Evolutionary conservation across 1,140 invertebrate species (phyloP).

Genomic region (Zaprionus kolodkinae): DNA sequence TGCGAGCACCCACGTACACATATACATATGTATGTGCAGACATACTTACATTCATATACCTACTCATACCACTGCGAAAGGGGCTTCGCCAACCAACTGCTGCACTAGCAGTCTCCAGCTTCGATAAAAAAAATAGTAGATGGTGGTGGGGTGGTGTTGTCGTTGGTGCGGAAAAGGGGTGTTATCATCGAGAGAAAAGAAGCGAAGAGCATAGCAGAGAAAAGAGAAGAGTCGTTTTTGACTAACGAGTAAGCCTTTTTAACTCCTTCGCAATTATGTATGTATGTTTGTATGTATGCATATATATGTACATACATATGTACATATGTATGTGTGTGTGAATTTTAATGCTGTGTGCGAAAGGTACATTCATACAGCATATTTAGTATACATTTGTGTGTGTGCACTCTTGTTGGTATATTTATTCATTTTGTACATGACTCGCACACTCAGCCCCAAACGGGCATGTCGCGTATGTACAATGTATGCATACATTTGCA

Average conservation of each 20-base stretch:
- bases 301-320: not conserved
- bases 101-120: slow-evolving; percentile 37
- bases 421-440: slow-evolving; percentile 16
- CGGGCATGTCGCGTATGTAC: not conserved
- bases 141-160: slow-evolving; percentile 7
- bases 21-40: not conserved
- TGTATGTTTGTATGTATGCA: slow-evolving; percentile 9
- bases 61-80: not conserved
- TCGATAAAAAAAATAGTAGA: slow-evolving; percentile 3
- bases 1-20: not conserved
- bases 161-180: slow-evolving; percentile 2
- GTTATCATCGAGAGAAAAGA: not conserved
- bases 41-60: not conserved
- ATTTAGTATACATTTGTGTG: not conserved
- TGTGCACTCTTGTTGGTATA: not conserved
- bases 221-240: slow-evolving; percentile 34
- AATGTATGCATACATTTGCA: not conserved
- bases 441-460: not conserved
- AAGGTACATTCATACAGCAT: not conserved
- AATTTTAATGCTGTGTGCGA: not conserved
- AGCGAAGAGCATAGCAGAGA: slow-evolving; percentile 3
- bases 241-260: slow-evolving; percentile 63
- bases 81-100: slow-evolving; percentile 43
- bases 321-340: not conserved
- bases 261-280: slow-evolving; percentile 65